Percentiles rank a stretch among this genome's conserved stretches.
These are phyloP conservation scores for Aptenodytes forsteri DNA, from an alignment of 2,113 vertebrate species.

Conservation along the genomic window DNA sequence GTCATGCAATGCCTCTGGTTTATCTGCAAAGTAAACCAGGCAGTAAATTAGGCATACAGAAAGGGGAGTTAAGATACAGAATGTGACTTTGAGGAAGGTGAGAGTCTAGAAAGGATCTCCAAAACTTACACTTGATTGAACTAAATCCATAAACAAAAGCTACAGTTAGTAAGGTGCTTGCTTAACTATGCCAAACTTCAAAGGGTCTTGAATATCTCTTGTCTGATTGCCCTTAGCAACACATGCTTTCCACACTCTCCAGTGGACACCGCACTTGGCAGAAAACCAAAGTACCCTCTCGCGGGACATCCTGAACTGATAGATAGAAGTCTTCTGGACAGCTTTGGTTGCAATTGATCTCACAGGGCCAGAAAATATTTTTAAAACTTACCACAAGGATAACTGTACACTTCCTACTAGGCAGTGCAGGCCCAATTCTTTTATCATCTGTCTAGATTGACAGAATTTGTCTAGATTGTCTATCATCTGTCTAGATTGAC, in stretches of 20 bases:
- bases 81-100: constrained; percentile 44
- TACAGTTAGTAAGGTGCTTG: not conserved
- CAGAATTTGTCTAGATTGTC: not conserved
- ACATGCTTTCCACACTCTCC: not conserved
- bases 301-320: accelerated
- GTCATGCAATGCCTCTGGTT: not conserved
- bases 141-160: constrained; percentile 1
- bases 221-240: not conserved
- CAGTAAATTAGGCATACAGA: not conserved
- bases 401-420: not conserved
- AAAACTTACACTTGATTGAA: not conserved
- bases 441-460: not conserved
- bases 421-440: not conserved
- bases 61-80: not conserved
- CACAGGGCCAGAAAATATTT: not conserved
- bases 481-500: not conserved
- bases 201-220: not conserved
- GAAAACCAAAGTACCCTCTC: not conserved
- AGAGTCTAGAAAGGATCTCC: not conserved
- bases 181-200: not conserved
- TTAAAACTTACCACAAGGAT: not conserved
- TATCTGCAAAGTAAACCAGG: constrained; percentile 49
- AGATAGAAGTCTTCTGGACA: not conserved
- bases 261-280: not conserved
- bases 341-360: not conserved